Evolutionary conservation across 2,113 vertebrate genomes (phyloP), one percentile per base, ranked within the genome.

Genomic region (Otis tarda): DNA sequence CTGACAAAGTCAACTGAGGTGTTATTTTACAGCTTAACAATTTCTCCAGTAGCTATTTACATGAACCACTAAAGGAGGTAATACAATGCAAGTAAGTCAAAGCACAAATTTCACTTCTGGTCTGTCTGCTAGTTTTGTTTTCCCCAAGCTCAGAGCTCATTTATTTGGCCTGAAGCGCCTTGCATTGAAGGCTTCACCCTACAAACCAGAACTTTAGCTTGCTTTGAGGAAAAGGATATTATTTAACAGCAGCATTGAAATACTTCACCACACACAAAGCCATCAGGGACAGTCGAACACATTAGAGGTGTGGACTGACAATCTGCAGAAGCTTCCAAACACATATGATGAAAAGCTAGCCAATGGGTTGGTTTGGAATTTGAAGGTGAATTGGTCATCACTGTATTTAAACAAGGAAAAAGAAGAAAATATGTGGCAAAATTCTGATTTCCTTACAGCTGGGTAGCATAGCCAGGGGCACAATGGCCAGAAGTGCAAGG

Each of bases 391-490:
- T 49, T 67, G 4, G 12, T 61, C 45, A 41, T 67, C 2, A 3
- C 4, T 76, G 5, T 45, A 37, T 79, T 84, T 61, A 82, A 86
- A 77, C 21, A 76, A 64, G 16, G 8, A 35, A 69, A 78, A 75
- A 21, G 2, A 45, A 35, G 28, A 45, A 74, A 57, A 61, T 12
- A 19, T 4, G 3, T 73, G 8, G 19, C 9, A 43, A 22, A 75
- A 82, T 8, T 61, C 20, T 57, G 4, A 0, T 22, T 80, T 85
- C 65, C 4, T 68, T 85, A 24, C 39, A 60, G 8, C 18, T 41
- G 12, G 27, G 14, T 39, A 55, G 11, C n/a, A 35, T 30, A 49
- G 9, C 14, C 3, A 27, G 11, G 19, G 6, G 3, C 0, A 0
- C 15, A 69, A 5, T 41, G 41, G 41, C 31, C 15, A 31, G 12